Evolutionary conservation across 2,113 vertebrate genomes (phyloP).

Genomic region (Callipepla squamata): DNA sequence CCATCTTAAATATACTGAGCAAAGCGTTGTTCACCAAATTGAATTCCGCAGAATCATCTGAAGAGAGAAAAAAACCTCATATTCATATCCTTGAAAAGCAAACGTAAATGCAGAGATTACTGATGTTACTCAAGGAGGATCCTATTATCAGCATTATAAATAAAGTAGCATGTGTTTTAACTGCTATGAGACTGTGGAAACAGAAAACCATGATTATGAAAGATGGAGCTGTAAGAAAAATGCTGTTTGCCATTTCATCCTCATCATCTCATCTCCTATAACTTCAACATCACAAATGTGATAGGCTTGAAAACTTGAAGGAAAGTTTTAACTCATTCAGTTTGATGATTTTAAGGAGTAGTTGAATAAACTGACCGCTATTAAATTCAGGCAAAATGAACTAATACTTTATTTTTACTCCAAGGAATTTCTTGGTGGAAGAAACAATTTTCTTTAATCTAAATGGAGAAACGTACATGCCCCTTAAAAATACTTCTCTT

Average conservation of each 20-base stretch:
- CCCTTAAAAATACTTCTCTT: neutral
- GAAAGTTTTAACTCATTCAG: neutral
- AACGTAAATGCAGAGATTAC: neutral
- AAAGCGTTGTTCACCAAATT: conserved; percentile 94
- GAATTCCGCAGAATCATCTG: conserved; percentile 97
- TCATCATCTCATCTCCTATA: neutral
- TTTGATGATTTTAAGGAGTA: neutral
- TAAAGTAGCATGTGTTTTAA: neutral
- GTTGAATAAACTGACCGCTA: neutral
- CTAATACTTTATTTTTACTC: neutral
- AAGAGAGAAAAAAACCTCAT: neutral
- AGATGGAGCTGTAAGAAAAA: neutral
- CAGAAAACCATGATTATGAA: neutral
- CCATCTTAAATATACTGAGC: conserved; percentile 97
- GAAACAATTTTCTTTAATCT: neutral
- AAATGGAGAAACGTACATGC: neutral
- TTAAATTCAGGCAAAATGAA: neutral
- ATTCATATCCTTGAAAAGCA: neutral
- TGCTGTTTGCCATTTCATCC: neutral
- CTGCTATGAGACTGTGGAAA: neutral
- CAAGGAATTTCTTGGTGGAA: neutral
- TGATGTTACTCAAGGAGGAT: neutral
- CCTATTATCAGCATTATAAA: neutral
- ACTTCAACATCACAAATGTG: neutral
- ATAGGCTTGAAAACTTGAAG: neutral